Conservation (phyloP, 1,140 invertebrate genomes). For the Cyclina sinensis region DNA sequence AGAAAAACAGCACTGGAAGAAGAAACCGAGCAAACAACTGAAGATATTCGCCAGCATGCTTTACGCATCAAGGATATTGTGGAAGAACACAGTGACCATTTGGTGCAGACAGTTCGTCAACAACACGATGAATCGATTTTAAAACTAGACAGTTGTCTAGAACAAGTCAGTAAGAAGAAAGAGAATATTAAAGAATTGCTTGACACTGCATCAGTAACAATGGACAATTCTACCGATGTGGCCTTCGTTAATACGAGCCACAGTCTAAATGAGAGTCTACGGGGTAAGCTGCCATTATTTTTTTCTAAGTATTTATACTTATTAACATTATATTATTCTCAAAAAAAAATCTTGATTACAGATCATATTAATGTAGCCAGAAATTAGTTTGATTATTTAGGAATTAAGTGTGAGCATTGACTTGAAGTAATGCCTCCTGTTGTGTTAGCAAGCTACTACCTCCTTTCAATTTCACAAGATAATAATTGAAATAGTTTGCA, state of each 20-base stretch:
- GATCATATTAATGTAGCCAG: too few species aligned
- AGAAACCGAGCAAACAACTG: slow-evolving; percentile 46
- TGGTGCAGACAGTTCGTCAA: slow-evolving; percentile 34
- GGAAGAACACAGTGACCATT: slow-evolving; percentile 48
- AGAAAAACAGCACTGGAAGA: slow-evolving; percentile 36
- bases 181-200: slow-evolving; percentile 29
- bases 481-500: too few species aligned
- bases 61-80: slow-evolving; percentile 56
- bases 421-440: too few species aligned
- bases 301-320: too few species aligned
- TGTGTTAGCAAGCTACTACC: too few species aligned
- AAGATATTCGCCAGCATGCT: slow-evolving; percentile 48
- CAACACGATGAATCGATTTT: slow-evolving; percentile 61
- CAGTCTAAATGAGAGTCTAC: slow-evolving; percentile 36
- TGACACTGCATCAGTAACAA: slow-evolving; percentile 42
- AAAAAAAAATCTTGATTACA: too few species aligned
- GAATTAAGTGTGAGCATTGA: too few species aligned
- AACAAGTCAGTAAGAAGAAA: slow-evolving; percentile 51
- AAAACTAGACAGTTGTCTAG: slow-evolving; percentile 54
- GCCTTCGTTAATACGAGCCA: slow-evolving; percentile 38
- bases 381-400: too few species aligned
- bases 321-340: too few species aligned
- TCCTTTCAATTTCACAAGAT: too few species aligned
- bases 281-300: too few species aligned
- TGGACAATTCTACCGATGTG: slow-evolving; percentile 55